These are phyloP conservation scores for Pseudorhombus dupliciocellatus DNA, from an alignment of 2,113 vertebrate species.

Conservation along the genomic window DNA sequence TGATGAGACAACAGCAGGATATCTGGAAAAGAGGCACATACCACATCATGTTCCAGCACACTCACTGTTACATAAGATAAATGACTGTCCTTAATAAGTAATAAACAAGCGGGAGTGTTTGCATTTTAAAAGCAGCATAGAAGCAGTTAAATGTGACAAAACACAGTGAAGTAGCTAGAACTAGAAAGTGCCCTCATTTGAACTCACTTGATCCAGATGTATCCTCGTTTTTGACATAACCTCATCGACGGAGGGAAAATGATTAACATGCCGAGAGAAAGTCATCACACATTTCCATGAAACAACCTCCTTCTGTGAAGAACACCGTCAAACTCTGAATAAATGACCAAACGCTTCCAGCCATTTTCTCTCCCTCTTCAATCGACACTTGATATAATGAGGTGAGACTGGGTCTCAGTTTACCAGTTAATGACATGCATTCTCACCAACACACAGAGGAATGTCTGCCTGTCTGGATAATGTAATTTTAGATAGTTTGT, in stretches of 20 bases:
- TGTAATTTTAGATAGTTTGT: too few relatives aligned
- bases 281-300: too few relatives aligned
- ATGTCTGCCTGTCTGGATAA: not conserved
- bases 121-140: not conserved
- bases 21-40: slow-evolving; percentile 41
- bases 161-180: too few relatives aligned
- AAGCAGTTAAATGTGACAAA: not conserved
- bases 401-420: slow-evolving; percentile 29
- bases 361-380: not conserved
- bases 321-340: not conserved
- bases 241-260: too few relatives aligned
- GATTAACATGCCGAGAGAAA: too few relatives aligned
- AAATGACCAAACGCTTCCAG: too few relatives aligned
- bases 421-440: not conserved
- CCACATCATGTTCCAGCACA: not conserved
- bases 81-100: not conserved
- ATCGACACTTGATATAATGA: slow-evolving; percentile 10
- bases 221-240: too few relatives aligned
- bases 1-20: not conserved
- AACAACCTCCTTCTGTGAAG: too few relatives aligned
- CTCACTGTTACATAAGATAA: not conserved
- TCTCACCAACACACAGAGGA: not conserved
- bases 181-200: too few relatives aligned
- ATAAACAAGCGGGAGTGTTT: not conserved
- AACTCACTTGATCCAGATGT: too few relatives aligned